Evolutionary conservation across 2,797 vertebrate genomes (phyloP).

Genomic region (Austrolebias charrua): DNA sequence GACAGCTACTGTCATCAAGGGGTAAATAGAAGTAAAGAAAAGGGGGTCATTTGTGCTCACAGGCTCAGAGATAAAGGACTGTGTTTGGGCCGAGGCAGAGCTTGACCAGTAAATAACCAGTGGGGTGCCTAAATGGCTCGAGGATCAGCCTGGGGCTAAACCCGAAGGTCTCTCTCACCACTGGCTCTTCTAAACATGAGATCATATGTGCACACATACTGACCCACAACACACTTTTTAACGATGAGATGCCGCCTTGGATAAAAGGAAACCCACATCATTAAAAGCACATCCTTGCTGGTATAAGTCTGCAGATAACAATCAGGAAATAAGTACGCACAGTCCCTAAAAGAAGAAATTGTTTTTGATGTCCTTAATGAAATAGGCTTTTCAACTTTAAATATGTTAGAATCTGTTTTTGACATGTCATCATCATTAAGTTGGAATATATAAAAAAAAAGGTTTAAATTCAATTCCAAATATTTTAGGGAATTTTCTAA

Average conservation of each 20-base stretch:
- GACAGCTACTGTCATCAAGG: slow-evolving; percentile 90
- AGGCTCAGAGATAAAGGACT: slow-evolving; percentile 83
- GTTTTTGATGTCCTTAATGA: slow-evolving; percentile 32
- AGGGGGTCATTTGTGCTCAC: slow-evolving; percentile 73
- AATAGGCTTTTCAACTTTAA: neutral
- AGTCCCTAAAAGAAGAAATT: slow-evolving; percentile 10
- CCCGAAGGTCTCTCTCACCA: slow-evolving; percentile 86
- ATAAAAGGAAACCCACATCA: slow-evolving; percentile 18
- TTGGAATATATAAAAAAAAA: neutral
- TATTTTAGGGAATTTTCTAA: neutral
- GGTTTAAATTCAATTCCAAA: neutral
- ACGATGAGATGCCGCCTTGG: slow-evolving; percentile 3
- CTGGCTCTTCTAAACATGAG: slow-evolving; percentile 58
- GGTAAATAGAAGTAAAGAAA: slow-evolving; percentile 85
- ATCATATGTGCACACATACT: slow-evolving; percentile 63
- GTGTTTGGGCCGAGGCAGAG: slow-evolving; percentile 56
- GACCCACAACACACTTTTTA: slow-evolving; percentile 51
- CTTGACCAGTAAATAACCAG: slow-evolving; percentile 73
- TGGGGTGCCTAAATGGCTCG: slow-evolving; percentile 53
- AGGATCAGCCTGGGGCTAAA: slow-evolving; percentile 75
- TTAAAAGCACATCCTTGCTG: slow-evolving; percentile 29
- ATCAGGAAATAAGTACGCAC: slow-evolving; percentile 11
- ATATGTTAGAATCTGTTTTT: neutral
- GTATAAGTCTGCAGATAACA: slow-evolving; percentile 15
- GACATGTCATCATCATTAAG: slow-evolving; percentile 11